These are phyloP conservation scores for Opisthocomus hoazin DNA, from an alignment of 2,113 vertebrate genomes.

Conservation along the genomic window DNA sequence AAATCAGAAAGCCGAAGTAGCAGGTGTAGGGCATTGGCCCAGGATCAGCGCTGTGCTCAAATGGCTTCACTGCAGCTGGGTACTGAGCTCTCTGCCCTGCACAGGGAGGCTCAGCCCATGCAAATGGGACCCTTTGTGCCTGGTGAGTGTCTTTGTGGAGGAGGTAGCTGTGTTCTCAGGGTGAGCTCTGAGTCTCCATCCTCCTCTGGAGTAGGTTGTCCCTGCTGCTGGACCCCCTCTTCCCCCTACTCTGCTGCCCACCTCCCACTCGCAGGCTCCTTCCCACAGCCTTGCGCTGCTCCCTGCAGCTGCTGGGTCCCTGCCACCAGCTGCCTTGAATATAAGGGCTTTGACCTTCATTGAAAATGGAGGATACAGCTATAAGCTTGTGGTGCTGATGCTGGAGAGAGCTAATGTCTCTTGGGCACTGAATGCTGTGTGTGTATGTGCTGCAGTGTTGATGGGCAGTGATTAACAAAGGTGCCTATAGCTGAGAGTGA, in stretches of 20 bases:
- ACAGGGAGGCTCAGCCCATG: accelerated
- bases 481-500: neutral
- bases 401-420: neutral
- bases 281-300: neutral
- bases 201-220: neutral
- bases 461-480: neutral
- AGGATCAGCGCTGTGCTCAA: neutral
- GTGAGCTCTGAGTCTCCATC: neutral
- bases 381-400: neutral
- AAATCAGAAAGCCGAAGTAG: neutral
- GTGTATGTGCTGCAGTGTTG: neutral
- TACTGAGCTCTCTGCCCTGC: neutral
- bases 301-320: neutral
- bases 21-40: neutral
- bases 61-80: neutral
- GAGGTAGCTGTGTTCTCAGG: neutral
- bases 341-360: neutral
- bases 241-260: neutral
- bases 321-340: neutral
- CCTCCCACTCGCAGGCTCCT: neutral
- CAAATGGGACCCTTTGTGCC: neutral
- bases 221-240: neutral
- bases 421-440: neutral
- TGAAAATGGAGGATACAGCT: neutral
- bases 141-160: neutral